Evolutionary conservation across 2,888 invertebrate genomes (phyloP).

Genomic region (Theretra japonica): DNA sequence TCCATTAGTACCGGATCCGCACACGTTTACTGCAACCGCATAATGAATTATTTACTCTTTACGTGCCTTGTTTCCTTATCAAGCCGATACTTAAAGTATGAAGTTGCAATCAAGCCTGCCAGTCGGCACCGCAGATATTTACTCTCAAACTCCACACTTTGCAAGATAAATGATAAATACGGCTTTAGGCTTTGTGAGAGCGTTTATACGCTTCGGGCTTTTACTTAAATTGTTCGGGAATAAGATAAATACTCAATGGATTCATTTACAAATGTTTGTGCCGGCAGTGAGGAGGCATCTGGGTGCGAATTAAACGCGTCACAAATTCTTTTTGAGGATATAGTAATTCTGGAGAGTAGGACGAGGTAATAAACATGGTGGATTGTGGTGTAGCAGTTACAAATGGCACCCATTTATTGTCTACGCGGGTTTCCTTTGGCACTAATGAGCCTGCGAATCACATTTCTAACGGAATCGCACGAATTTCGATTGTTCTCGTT

Average conservation of each 20-base stretch:
- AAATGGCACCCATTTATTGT: constrained; percentile 61
- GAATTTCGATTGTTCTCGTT: constrained; percentile 45
- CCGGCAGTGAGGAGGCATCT: constrained; percentile 14
- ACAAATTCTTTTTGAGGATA: constrained; percentile 41
- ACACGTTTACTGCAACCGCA: constrained; percentile 41
- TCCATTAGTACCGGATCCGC: constrained; percentile 44
- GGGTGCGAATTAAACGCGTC: constrained; percentile 34
- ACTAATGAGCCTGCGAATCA: constrained; percentile 58
- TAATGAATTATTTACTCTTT: constrained; percentile 54
- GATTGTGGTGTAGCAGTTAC: constrained; percentile 55
- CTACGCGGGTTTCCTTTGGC: constrained; percentile 53
- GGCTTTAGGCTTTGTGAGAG: constrained; percentile 46
- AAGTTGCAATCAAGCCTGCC: constrained; percentile 38
- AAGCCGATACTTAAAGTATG: constrained; percentile 38
- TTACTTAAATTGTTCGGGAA: constrained; percentile 50
- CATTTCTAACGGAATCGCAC: constrained; percentile 52
- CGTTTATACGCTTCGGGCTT: constrained; percentile 47
- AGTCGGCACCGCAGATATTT: constrained; percentile 34
- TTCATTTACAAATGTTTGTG: constrained; percentile 37
- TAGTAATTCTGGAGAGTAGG: constrained; percentile 49
- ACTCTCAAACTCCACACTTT: constrained; percentile 42
- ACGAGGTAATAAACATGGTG: constrained; percentile 54
- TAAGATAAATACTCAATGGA: constrained; percentile 45
- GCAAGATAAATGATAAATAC: constrained; percentile 52
- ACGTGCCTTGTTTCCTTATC: constrained; percentile 43